Base-by-base conservation (phyloP, 2,113 vertebrate genomes). In the Alectura lathami region DNA sequence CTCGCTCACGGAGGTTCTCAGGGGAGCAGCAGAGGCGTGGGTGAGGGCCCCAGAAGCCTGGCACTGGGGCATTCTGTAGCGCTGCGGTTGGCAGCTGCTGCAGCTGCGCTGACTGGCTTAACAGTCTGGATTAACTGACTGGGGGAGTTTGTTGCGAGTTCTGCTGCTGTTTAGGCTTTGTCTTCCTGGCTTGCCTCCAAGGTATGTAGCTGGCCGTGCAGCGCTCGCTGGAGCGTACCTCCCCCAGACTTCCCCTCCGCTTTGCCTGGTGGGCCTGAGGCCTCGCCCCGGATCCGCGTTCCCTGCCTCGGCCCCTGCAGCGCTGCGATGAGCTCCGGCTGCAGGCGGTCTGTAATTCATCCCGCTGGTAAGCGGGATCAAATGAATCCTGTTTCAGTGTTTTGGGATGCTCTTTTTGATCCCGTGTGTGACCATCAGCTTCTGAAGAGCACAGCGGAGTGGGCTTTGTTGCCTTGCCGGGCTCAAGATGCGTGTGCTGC, bases 401-500 rank as follows among this genome's bases (percentile, higher is more conserved):
- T 21, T 40, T 76, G 42, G 24, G 59, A 30, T 87, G 22, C 6
- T 62, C 34, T 80, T 47, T 47, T 40, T 60, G 32, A 26, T 66
- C n/a, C 67, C 48, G 23, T 0, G 0, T 43, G 30, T 66, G 43
- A 56, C n/a, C 4, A 20, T 74, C 34, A 56, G 47, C 8, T 90
- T 63, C 57, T 54, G 26, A 70, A 67, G 27, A 57, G 27, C 43
- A 34, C 6, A 15, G 11, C 17, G 27, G 45, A 67, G 54, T 14
- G 27, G 64, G n/a, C n/a, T 59, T 38, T 3, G 0, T 60, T 68
- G 16, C 12, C 20, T 66, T 57, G 45, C 30, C 17, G 9, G 17
- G 29, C 51, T 22, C 36, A 48, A 67, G 47, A 50, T 0, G 1
- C 5, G 1, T 0, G 0, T 34, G 32, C 34, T 68, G n/a, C 45